These are phyloP conservation scores for Alethe castanea DNA, from an alignment of 2,113 vertebrate species.

Conservation along the genomic window DNA sequence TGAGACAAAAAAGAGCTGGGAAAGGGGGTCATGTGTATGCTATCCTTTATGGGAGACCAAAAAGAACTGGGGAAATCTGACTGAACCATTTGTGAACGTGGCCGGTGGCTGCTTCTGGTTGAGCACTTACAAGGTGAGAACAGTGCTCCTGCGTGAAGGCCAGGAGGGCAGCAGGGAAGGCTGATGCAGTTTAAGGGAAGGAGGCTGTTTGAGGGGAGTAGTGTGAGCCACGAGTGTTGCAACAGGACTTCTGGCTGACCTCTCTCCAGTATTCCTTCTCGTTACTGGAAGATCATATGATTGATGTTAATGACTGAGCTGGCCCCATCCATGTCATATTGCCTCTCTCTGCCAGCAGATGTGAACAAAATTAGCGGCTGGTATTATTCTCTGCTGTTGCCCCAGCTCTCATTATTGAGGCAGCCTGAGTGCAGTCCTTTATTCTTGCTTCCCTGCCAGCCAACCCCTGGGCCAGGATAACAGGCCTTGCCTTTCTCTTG, in stretches of 20 bases:
- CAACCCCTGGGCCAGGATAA: background rate
- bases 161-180: background rate
- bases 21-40: background rate
- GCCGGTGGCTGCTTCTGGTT: background rate
- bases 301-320: background rate
- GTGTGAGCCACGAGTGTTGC: background rate
- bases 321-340: background rate
- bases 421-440: background rate
- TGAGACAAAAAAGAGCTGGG: background rate
- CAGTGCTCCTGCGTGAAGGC: background rate
- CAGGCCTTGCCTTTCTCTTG: background rate
- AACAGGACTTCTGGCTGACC: background rate
- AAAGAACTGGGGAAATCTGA: background rate
- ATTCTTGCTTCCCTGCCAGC: background rate
- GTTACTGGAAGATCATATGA: background rate
- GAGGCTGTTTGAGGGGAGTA: accelerated
- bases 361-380: background rate
- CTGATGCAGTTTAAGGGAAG: background rate
- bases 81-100: accelerated
- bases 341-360: background rate
- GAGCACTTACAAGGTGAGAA: background rate
- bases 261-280: background rate
- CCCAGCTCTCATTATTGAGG: background rate
- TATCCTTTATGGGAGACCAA: background rate
- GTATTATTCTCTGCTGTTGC: background rate